Percentiles rank a stretch among this genome's conserved stretches.
Conservation (phyloP, 2,797 vertebrate genomes). For the Lepilemur septentrionalis region DNA sequence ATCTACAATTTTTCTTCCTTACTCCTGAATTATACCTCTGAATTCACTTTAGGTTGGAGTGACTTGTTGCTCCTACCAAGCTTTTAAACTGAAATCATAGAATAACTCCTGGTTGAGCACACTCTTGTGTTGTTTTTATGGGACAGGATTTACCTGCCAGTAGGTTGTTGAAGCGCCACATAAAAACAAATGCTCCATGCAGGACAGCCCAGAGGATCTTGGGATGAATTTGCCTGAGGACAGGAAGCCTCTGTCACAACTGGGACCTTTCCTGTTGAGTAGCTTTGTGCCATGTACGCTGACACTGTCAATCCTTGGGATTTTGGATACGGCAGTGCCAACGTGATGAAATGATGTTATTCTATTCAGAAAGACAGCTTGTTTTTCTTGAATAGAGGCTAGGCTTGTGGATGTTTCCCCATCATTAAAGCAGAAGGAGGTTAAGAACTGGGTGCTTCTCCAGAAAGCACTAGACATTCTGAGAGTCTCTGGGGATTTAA, state of each 20-base stretch:
- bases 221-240: background rate
- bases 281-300: background rate
- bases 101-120: background rate
- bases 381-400: background rate
- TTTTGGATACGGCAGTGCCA: background rate
- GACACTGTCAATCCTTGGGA: background rate
- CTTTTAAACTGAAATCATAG: constrained; percentile 57
- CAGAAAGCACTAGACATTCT: background rate
- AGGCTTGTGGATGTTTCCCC: background rate
- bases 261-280: background rate
- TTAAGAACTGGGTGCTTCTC: background rate
- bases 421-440: background rate
- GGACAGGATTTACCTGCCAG: background rate
- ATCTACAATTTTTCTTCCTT: background rate
- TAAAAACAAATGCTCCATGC: background rate
- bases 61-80: constrained; percentile 12
- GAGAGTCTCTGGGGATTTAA: background rate
- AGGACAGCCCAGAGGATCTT: background rate
- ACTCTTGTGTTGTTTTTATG: constrained; percentile 3
- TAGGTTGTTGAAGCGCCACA: background rate
- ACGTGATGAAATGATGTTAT: too few relatives aligned
- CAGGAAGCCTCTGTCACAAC: background rate
- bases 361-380: background rate
- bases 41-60: background rate
- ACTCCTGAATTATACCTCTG: background rate